Conservation (phyloP, 1,140 invertebrate species). For the Caenorhabditis tropicalis region DNA sequence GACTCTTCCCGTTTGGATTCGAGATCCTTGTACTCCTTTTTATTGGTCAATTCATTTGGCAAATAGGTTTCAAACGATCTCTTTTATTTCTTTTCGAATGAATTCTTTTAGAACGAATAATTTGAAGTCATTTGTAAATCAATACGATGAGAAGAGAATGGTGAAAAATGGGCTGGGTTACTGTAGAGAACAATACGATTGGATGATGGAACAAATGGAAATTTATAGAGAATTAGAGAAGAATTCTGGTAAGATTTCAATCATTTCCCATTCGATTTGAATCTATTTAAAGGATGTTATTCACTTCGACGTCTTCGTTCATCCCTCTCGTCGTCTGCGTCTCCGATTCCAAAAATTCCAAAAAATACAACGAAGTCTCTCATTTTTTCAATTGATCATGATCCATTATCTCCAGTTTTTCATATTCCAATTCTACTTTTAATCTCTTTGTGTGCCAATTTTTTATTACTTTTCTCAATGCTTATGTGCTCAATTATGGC, state of each 20-base stretch:
- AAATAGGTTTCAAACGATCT: slow-evolving; percentile 10
- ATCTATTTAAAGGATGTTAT: not conserved
- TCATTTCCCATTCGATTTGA: not conserved
- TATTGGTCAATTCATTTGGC: slow-evolving; percentile 40
- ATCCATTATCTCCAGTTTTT: not conserved
- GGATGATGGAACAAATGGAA: slow-evolving; percentile 52
- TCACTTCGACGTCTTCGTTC: slow-evolving; percentile 9
- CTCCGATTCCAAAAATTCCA: not conserved
- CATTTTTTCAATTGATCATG: slow-evolving; percentile 1
- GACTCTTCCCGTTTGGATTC: slow-evolving; percentile 41
- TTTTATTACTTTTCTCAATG: slow-evolving; percentile 32
- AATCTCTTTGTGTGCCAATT: slow-evolving; percentile 29
- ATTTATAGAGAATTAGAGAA: slow-evolving; percentile 48
- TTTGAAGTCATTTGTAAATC: slow-evolving; percentile 3
- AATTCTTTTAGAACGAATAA: slow-evolving; percentile 7
- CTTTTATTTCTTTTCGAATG: no score
- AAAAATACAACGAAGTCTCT: not conserved
- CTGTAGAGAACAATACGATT: slow-evolving; percentile 50
- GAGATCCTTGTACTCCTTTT: slow-evolving; percentile 47
- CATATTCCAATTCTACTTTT: slow-evolving; percentile 30
- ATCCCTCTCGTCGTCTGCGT: not conserved
- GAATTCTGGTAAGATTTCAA: slow-evolving; percentile 25
- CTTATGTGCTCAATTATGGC: slow-evolving; percentile 29
- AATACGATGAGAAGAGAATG: slow-evolving; percentile 40
- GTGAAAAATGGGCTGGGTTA: slow-evolving; percentile 17